Base-by-base conservation (phyloP, 2,888 invertebrate species). In the Timema cristinae region DNA sequence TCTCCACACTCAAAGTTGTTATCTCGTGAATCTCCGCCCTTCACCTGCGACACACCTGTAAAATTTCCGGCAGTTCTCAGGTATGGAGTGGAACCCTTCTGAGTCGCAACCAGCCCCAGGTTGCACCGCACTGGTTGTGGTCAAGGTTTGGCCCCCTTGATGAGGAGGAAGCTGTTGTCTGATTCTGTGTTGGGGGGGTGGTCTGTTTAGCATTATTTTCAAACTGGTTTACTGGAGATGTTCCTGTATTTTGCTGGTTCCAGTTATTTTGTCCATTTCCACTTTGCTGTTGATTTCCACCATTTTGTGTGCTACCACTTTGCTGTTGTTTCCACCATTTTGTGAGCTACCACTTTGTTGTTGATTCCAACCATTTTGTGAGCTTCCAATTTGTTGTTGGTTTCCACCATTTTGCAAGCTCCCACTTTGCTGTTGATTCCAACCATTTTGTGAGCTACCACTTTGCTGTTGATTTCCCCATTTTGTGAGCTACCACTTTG, bases 1-100 rank as follows among this genome's bases (percentile, higher is more conserved):
- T 89, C 86, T 2, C 89, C 90, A 81, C 93, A 93, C 11, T 83
- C 83, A 80, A 91, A 93, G 74, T 91, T 89, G 79, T 90, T n/a
- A 89, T 81, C 86, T 88, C 67, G 82, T 87, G 77, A 84, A 90
- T 6, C 84, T 84, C 73, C 86, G 87, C 51, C 85, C 82, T 0
- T 87, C 88, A 78, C 87, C 85, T 73, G 85, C 84, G 0, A 89
- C 89, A 78, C 91, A 91, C 56, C 90, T 85, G 78, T 90, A 89
- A 80, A 90, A 91, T 78, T 87, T 89, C 49, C 84, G 84, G 77
- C 91, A 91, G 72, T 85, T 78, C 59, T 84, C 82, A 5, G 86
- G 86, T 78, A 89, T 84, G 0, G 88, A 85, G 82, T 86, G 88
- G 77, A 87, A 90, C 6, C 90, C 91, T 80, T 87, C 87, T n/a